Evolutionary conservation across 2,888 invertebrate species (phyloP).

Genomic region (Drosophila maculinotata): DNA sequence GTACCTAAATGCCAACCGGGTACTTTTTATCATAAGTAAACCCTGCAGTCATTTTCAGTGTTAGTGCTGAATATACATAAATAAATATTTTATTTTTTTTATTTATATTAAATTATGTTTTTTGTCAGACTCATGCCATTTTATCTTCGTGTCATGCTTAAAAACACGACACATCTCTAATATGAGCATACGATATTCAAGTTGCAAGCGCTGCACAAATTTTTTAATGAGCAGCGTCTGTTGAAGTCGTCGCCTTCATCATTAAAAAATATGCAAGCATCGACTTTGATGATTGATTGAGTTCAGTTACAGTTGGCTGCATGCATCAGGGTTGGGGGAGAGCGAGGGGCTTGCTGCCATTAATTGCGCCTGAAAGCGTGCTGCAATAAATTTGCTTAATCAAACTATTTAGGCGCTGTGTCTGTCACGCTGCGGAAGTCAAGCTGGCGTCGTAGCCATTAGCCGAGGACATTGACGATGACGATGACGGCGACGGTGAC

Average conservation of each 20-base stretch:
- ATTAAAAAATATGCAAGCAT: slow-evolving; percentile 59
- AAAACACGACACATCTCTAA: background rate
- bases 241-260: slow-evolving; percentile 51
- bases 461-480: slow-evolving; percentile 28
- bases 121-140: too few species aligned
- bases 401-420: slow-evolving; percentile 72
- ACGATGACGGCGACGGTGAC: background rate
- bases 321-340: slow-evolving; percentile 2
- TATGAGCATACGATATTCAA: slow-evolving; percentile 11
- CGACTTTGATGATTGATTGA: slow-evolving; percentile 66
- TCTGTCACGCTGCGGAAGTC: slow-evolving; percentile 66
- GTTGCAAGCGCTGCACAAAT: slow-evolving; percentile 33
- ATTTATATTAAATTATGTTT: too few species aligned
- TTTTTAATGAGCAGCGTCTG: slow-evolving; percentile 63
- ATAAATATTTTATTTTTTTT: too few species aligned
- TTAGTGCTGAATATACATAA: too few species aligned
- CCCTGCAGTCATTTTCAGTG: too few species aligned
- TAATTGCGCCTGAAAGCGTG: slow-evolving; percentile 61
- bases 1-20: too few species aligned
- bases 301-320: slow-evolving; percentile 32
- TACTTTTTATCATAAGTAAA: too few species aligned
- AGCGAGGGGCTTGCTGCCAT: slow-evolving; percentile 33
- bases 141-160: slow-evolving; percentile 15
- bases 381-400: slow-evolving; percentile 75
- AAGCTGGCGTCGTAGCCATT: slow-evolving; percentile 59